Conservation (phyloP, 1,140 invertebrate species). For the Phthorimaea operculella region DNA sequence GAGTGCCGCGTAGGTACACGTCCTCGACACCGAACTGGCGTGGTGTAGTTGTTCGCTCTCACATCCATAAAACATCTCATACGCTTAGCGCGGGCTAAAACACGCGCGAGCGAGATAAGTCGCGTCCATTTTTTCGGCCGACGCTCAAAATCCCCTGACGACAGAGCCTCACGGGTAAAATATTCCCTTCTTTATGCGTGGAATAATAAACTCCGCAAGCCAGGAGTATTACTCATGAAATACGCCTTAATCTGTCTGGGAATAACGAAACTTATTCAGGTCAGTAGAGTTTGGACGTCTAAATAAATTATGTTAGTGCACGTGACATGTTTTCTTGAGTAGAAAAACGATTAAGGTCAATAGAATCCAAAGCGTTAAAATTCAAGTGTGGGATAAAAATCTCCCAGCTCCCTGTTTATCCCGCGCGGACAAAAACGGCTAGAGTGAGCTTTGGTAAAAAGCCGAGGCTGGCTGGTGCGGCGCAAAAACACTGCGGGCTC, state of each 20-base stretch:
- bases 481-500: conserved; percentile 34
- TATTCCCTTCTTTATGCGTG: conserved; percentile 51
- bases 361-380: background rate
- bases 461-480: conserved; percentile 23
- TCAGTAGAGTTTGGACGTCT: no score
- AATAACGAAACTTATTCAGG: no score
- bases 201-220: conserved; percentile 39
- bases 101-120: conserved; percentile 42
- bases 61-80: conserved; percentile 49
- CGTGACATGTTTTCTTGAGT: no score
- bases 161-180: conserved; percentile 38
- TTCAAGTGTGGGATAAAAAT: background rate
- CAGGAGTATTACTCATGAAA: background rate
- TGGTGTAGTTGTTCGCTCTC: background rate
- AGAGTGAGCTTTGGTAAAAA: conserved; percentile 26
- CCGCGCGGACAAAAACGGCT: background rate
- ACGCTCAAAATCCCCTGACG: conserved; percentile 51
- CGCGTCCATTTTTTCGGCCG: conserved; percentile 54
- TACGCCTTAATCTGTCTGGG: background rate
- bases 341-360: no score
- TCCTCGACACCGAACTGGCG: no score
- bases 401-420: background rate
- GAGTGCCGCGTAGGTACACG: no score
- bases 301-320: no score
- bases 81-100: conserved; percentile 33